A percentile compares a stretch with the other conserved stretches of the same genome.
phyloP scores from a whole-genome alignment of 1,140 invertebrate genomes.

The Aculops lycopersici region DNA sequence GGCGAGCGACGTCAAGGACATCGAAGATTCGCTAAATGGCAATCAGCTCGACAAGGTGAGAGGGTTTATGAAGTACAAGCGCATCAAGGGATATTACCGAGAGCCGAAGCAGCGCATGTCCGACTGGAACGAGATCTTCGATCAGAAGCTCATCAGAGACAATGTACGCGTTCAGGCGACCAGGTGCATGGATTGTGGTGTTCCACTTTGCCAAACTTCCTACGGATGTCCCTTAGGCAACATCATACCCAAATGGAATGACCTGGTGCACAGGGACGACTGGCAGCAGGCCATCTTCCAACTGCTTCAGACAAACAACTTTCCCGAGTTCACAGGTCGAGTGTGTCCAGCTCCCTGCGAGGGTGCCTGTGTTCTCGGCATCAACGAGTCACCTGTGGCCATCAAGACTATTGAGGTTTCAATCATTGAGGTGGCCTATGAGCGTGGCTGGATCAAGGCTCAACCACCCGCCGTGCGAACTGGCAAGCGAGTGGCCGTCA shows the following conservation, averaged over 20 bases:
- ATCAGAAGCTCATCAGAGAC: constrained; percentile 47
- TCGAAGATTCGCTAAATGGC: constrained; percentile 44
- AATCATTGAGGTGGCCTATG: constrained; percentile 92
- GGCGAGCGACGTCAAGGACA: constrained; percentile 26
- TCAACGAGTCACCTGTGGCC: constrained; percentile 75
- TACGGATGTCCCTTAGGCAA: constrained; percentile 90
- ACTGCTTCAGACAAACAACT: constrained; percentile 89
- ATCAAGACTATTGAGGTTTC: constrained; percentile 98
- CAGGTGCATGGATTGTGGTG: constrained; percentile 90
- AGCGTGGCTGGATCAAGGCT: constrained; percentile 71
- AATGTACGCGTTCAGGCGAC: constrained; percentile 51
- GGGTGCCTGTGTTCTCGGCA: constrained; percentile 82
- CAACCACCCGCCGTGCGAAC: constrained; percentile 35
- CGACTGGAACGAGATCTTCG: constrained; percentile 91
- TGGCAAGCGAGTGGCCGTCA: constrained; percentile 56
- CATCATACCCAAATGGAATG: constrained; percentile 97
- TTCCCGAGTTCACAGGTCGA: constrained; percentile 91
- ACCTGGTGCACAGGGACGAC: constrained; percentile 44
- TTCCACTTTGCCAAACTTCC: constrained; percentile 88
- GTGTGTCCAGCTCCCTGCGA: constrained; percentile 96
- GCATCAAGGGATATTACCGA: constrained; percentile 52
- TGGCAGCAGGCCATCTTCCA: constrained; percentile 89
- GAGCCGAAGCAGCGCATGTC: constrained; percentile 42
- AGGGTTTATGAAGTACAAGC: constrained; percentile 79
- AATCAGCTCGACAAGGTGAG: constrained; percentile 35